Percentiles rank a stretch among this genome's conserved stretches.
Conservation (phyloP, 2,797 vertebrate genomes). For the Crenichthys baileyi region DNA sequence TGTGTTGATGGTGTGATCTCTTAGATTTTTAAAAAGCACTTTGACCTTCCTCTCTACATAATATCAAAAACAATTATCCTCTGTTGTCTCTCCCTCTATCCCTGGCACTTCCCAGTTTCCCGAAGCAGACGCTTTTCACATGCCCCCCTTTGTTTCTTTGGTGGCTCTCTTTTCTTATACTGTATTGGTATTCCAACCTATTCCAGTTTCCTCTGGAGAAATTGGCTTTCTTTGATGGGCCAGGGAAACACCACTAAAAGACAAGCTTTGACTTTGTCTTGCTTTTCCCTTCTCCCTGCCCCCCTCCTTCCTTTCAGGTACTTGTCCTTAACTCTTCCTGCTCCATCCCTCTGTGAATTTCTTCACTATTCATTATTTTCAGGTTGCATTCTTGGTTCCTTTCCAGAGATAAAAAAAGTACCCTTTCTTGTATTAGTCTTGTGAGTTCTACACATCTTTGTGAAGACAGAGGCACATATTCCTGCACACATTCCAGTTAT, state of each 20-base stretch:
- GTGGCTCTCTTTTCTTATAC: constrained; percentile 31
- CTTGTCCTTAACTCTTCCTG: constrained; percentile 46
- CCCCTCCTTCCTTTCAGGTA: constrained; percentile 39
- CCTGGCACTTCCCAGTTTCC: constrained; percentile 17
- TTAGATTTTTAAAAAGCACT: constrained; percentile 32
- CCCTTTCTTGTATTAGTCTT: constrained; percentile 17
- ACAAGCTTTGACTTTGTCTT: constrained; percentile 53
- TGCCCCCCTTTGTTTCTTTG: constrained; percentile 15
- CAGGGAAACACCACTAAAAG: constrained; percentile 53
- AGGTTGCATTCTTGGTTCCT: constrained; percentile 26
- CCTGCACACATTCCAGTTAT: constrained; percentile 36
- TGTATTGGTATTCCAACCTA: constrained; percentile 60
- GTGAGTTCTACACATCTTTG: constrained; percentile 22
- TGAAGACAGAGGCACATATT: constrained; percentile 22
- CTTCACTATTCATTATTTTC: constrained; percentile 31
- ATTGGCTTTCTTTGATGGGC: constrained; percentile 61
- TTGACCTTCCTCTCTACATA: constrained; percentile 55
- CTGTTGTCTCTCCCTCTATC: constrained; percentile 29
- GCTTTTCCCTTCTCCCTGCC: constrained; percentile 16
- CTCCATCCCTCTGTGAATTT: constrained; percentile 29
- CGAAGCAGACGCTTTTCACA: constrained; percentile 44
- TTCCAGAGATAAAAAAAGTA: constrained; percentile 17
- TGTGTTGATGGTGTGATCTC: constrained; percentile 40
- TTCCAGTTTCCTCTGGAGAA: constrained; percentile 59
- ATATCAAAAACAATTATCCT: constrained; percentile 47